Evolutionary conservation across 1,140 invertebrate species (phyloP).

Genomic region (Acromyrmex heyeri): DNA sequence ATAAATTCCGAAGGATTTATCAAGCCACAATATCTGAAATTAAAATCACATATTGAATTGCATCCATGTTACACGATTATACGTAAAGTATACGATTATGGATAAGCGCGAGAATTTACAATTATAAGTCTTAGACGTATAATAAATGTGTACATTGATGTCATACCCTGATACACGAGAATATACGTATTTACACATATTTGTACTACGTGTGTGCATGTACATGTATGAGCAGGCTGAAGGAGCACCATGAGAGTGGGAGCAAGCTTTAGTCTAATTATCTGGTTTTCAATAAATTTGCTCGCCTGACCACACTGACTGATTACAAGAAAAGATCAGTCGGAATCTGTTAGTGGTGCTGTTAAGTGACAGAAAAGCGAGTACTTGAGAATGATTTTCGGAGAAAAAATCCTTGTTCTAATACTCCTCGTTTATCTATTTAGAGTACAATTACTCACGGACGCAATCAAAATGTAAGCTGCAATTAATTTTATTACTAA

Average conservation of each 20-base stretch:
- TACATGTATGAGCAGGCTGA: constrained; percentile 56
- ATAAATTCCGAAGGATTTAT: not conserved
- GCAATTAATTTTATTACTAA: constrained; percentile 35
- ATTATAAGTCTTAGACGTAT: constrained; percentile 73
- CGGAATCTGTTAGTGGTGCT: constrained; percentile 74
- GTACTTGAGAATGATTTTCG: constrained; percentile 76
- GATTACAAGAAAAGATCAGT: constrained; percentile 77
- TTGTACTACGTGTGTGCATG: not conserved
- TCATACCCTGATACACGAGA: constrained; percentile 44
- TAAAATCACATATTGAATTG: constrained; percentile 1
- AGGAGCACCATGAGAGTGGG: constrained; percentile 76
- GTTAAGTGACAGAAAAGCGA: constrained; percentile 77
- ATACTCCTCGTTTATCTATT: constrained; percentile 36
- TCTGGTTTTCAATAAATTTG: constrained; percentile 79
- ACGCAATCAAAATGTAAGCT: constrained; percentile 65
- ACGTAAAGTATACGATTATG: constrained; percentile 6
- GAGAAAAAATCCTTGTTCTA: constrained; percentile 62
- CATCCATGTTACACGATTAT: not conserved
- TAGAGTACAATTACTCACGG: not conserved
- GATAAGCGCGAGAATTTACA: constrained; percentile 42
- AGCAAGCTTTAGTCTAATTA: constrained; percentile 77
- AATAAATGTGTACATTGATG: constrained; percentile 71
- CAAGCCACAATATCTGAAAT: not conserved
- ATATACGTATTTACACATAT: not conserved
- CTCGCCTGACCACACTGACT: constrained; percentile 57